A percentile compares a stretch with the other conserved stretches of the same genome.
Conservation (phyloP, 2,888 invertebrate species). For the Helobdella robusta region DNA sequence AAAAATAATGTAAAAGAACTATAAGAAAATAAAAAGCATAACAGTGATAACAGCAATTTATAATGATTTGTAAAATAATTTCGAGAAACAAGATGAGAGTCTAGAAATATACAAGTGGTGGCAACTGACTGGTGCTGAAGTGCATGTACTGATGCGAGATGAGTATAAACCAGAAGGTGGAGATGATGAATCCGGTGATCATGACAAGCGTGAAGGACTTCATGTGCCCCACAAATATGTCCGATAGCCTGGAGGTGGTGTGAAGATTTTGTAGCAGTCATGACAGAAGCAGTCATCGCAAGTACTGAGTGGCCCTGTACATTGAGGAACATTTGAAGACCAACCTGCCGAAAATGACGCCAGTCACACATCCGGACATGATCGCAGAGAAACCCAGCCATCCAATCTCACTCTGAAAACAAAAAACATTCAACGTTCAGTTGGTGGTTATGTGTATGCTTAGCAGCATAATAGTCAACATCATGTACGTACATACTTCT, state of each 20-base stretch:
- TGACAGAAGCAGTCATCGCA: too few species aligned
- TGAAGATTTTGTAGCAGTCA: too few species aligned
- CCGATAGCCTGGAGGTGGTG: constrained; percentile 31
- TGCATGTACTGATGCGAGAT: constrained; percentile 30
- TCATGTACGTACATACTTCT: too few species aligned
- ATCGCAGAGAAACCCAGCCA: constrained; percentile 35
- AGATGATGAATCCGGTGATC: constrained; percentile 21
- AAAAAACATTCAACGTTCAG: not conserved
- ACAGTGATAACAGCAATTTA: too few species aligned
- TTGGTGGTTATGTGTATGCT: too few species aligned
- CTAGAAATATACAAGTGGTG: not conserved
- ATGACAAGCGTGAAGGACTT: constrained; percentile 32
- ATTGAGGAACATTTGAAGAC: constrained; percentile 1
- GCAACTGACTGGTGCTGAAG: constrained; percentile 24
- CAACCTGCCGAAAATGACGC: constrained; percentile 34
- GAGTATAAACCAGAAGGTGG: constrained; percentile 33
- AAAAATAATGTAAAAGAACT: too few species aligned
- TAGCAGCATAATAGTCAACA: too few species aligned
- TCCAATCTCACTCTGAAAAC: constrained; percentile 33
- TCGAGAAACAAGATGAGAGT: not conserved
- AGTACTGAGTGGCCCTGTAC: too few species aligned
- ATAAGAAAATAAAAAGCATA: too few species aligned
- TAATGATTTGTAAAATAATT: too few species aligned
- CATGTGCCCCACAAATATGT: constrained; percentile 32
- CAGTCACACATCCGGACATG: constrained; percentile 31